Conservation (phyloP, 2,888 invertebrate genomes). For the Drosophila macrospina region DNA sequence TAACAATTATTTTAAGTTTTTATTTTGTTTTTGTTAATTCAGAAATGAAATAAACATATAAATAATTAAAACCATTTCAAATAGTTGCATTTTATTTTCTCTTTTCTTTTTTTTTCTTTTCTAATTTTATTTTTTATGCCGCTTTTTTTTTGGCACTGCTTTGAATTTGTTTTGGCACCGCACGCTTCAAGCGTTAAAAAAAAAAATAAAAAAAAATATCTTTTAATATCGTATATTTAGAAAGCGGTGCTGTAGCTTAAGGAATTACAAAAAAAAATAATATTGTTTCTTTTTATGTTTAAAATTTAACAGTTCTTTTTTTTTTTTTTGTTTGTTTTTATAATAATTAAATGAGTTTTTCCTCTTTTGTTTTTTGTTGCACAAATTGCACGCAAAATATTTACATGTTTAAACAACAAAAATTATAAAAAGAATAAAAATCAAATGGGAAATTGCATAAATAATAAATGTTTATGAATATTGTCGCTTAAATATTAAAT, state of each 20-base stretch:
- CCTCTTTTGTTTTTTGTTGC: slow-evolving; percentile 22
- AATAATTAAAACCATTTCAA: slow-evolving; percentile 25
- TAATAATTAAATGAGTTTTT: slow-evolving; percentile 21
- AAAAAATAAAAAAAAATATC: slow-evolving; percentile 23
- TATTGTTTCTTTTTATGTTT: slow-evolving; percentile 8
- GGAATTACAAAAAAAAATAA: slow-evolving; percentile 47
- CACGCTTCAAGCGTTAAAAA: slow-evolving; percentile 72
- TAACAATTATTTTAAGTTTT: slow-evolving; percentile 46
- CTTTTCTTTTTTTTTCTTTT: slow-evolving; percentile 6
- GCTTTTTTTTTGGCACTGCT: slow-evolving; percentile 74
- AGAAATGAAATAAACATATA: slow-evolving; percentile 15
- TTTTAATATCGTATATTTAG: slow-evolving; percentile 10
- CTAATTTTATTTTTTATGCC: slow-evolving; percentile 18
- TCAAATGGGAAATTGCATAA: slow-evolving; percentile 26
- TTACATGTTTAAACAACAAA: slow-evolving; percentile 53
- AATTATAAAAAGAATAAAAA: slow-evolving; percentile 6
- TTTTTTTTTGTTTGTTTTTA: not conserved
- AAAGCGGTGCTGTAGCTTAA: slow-evolving; percentile 47
- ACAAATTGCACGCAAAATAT: slow-evolving; percentile 59
- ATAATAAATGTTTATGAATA: slow-evolving; percentile 40
- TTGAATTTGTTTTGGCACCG: slow-evolving; percentile 78
- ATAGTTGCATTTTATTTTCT: slow-evolving; percentile 17
- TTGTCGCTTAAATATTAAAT: slow-evolving; percentile 29
- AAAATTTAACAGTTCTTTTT: slow-evolving; percentile 50
- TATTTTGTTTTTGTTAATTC: slow-evolving; percentile 6